phyloP scores from a whole-genome alignment of 2,888 invertebrate species.

The Brenthis hecate region DNA sequence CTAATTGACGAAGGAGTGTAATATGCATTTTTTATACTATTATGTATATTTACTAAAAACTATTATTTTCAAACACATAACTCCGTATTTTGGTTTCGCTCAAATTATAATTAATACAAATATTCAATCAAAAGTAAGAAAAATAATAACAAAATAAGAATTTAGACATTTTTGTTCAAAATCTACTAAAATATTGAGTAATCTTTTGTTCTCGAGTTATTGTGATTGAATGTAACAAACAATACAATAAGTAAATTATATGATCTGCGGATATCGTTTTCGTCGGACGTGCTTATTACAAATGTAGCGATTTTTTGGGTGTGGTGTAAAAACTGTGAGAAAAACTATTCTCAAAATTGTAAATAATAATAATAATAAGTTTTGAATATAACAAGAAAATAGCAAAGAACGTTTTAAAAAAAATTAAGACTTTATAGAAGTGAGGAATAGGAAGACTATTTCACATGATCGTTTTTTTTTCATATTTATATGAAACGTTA shows the following conservation, averaged over 20 bases:
- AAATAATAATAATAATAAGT: not conserved
- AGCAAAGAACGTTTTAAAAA: too few species aligned
- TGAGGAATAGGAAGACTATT: too few species aligned
- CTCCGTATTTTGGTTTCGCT: too few species aligned
- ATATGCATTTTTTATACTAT: too few species aligned
- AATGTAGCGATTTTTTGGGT: slow-evolving; percentile 52
- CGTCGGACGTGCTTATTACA: slow-evolving; percentile 67
- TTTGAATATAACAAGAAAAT: not conserved
- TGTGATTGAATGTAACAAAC: slow-evolving; percentile 34
- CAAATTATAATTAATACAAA: too few species aligned
- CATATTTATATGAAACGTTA: too few species aligned
- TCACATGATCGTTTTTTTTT: too few species aligned
- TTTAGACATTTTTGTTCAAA: not conserved
- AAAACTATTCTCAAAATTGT: not conserved
- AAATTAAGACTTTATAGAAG: too few species aligned
- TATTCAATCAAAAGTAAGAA: not conserved
- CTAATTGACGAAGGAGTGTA: too few species aligned
- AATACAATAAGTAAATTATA: slow-evolving; percentile 50
- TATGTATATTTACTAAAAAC: too few species aligned
- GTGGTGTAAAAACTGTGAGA: slow-evolving; percentile 33
- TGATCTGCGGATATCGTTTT: slow-evolving; percentile 65
- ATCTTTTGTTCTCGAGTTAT: slow-evolving; percentile 1
- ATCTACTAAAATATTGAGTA: not conserved
- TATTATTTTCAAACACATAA: too few species aligned
- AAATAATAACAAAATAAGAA: not conserved